Conservation (phyloP, 1,140 invertebrate species). For the Drosophila paulistorum region DNA sequence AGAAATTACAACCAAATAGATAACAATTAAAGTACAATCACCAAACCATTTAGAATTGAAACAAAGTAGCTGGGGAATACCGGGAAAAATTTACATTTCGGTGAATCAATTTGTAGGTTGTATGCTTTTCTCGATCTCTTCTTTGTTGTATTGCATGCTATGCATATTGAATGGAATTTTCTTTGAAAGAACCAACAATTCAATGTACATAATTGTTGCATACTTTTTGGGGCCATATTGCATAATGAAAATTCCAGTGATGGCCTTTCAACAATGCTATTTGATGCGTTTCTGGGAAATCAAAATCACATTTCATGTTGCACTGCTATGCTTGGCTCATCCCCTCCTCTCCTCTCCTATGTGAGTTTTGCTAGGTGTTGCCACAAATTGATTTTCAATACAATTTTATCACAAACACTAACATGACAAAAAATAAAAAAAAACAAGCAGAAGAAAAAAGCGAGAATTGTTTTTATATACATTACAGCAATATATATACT, state of each 20-base stretch:
- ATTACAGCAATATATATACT: constrained; percentile 29
- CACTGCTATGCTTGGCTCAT: neutral
- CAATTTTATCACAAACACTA: constrained; percentile 39
- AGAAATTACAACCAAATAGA: too few species aligned
- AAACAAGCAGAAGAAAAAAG: constrained; percentile 31
- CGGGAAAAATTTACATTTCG: neutral
- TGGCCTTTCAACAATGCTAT: constrained; percentile 19
- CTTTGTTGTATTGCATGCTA: neutral
- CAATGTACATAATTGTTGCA: constrained; percentile 10
- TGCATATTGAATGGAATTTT: neutral
- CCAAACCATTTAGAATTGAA: too few species aligned
- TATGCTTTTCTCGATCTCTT: too few species aligned
- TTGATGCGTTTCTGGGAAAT: constrained; percentile 22
- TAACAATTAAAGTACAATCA: too few species aligned
- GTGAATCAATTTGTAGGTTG: too few species aligned
- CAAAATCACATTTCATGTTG: constrained; percentile 13
- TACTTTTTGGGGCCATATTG: constrained; percentile 6
- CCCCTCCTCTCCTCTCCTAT: too few species aligned
- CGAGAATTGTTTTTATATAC: constrained; percentile 30
- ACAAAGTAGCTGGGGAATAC: too few species aligned
- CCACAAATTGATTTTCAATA: constrained; percentile 54
- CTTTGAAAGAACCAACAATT: neutral
- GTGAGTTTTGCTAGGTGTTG: constrained; percentile 16
- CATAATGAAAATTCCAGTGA: constrained; percentile 30
- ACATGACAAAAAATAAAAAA: neutral